Conservation (phyloP, 2,113 vertebrate species). For the Neopipo cinnamomea region DNA sequence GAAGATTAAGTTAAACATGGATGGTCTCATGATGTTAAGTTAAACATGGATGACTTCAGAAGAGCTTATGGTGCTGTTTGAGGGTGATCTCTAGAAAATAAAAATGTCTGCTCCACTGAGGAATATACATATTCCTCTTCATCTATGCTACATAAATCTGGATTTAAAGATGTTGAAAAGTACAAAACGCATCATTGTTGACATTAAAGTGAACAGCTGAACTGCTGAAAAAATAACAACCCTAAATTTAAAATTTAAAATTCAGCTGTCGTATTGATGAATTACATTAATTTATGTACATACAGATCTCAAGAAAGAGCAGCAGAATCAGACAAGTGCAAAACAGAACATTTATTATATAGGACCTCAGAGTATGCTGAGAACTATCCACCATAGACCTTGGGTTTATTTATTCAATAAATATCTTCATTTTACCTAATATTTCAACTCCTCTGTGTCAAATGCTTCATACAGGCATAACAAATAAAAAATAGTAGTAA, state of each 20-base stretch:
- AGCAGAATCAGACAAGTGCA: neutral
- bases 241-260: neutral
- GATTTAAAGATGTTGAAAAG: neutral
- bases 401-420: neutral
- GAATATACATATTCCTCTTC: neutral
- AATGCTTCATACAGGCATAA: neutral
- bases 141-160: neutral
- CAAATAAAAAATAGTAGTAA: neutral
- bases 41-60: neutral
- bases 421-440: neutral
- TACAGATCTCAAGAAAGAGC: neutral
- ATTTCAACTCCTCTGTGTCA: neutral
- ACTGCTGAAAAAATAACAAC: neutral
- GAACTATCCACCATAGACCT: neutral
- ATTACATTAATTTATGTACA: constrained; percentile 32
- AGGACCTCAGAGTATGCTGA: neutral
- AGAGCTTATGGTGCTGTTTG: neutral
- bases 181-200: neutral
- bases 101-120: neutral
- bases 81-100: neutral
- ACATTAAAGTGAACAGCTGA: neutral
- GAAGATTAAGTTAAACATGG: constrained; percentile 12
- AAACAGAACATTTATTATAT: neutral
- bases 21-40: neutral
- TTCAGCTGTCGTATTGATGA: constrained; percentile 21